Percentiles rank a stretch among this genome's conserved stretches.
phyloP scores from a whole-genome alignment of 1,140 invertebrate species.

The Ctenoplectra terminalis region DNA sequence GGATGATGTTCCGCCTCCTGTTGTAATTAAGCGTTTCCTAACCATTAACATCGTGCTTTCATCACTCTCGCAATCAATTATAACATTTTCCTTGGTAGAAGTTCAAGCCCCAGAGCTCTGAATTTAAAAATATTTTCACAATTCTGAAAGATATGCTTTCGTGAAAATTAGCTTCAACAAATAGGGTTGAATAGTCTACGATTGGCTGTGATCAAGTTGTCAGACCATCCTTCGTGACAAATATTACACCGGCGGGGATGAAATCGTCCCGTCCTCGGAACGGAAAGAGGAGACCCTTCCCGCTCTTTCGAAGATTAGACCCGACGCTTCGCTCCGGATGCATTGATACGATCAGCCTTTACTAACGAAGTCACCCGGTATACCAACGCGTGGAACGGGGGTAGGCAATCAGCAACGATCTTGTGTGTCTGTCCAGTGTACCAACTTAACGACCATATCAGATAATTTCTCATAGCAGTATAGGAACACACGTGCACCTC shows the following conservation, averaged over 20 bases:
- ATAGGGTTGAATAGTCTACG: neutral
- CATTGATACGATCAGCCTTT: slow-evolving; percentile 73
- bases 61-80: neutral
- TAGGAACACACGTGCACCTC: slow-evolving; percentile 5
- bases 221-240: slow-evolving; percentile 20
- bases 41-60: neutral
- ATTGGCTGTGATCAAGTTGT: slow-evolving; percentile 21
- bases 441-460: slow-evolving; percentile 52
- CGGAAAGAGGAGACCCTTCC: slow-evolving; percentile 57
- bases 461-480: slow-evolving; percentile 43
- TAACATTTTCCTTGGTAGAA: no score
- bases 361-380: slow-evolving; percentile 76
- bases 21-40: neutral
- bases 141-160: no score
- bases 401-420: slow-evolving; percentile 74
- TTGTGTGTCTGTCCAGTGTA: slow-evolving; percentile 59
- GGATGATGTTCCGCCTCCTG: neutral
- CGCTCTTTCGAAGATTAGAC: slow-evolving; percentile 65
- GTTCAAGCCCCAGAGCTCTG: no score
- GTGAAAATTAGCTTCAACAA: neutral
- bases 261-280: slow-evolving; percentile 42
- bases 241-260: slow-evolving; percentile 42
- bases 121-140: no score
- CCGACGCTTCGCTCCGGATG: slow-evolving; percentile 72
- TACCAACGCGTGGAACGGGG: slow-evolving; percentile 72